Conservation (phyloP, 2,888 invertebrate species). For the Macroteleia sp. region DNA sequence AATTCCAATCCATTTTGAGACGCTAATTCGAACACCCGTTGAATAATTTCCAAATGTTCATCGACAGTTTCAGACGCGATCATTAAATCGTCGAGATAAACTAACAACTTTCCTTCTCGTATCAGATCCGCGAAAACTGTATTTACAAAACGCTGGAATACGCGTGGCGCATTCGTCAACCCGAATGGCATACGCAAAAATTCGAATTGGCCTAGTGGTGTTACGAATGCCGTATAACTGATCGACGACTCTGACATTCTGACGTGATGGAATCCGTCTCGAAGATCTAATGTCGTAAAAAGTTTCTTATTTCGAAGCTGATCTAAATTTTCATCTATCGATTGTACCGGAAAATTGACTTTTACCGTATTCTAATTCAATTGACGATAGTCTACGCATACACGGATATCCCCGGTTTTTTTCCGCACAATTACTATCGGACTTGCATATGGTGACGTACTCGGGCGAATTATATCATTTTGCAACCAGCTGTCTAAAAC, state of each 20-base stretch:
- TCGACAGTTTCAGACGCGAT: background rate
- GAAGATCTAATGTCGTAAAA: background rate
- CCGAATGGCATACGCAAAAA: slow-evolving; percentile 9
- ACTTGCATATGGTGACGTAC: slow-evolving; percentile 2
- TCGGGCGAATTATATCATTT: background rate
- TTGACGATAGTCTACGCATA: background rate
- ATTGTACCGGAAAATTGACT: background rate
- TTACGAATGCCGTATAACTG: background rate
- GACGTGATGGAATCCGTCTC: background rate
- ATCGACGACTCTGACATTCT: background rate
- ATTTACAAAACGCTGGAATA: background rate
- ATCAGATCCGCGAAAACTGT: slow-evolving; percentile 2
- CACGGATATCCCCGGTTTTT: background rate
- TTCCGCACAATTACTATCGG: background rate
- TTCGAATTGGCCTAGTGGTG: background rate
- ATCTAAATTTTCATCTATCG: background rate
- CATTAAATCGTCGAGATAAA: slow-evolving; percentile 8
- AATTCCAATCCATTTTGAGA: background rate
- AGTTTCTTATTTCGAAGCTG: background rate
- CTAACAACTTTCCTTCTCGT: background rate
- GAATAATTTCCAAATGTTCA: background rate
- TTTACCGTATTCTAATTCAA: background rate
- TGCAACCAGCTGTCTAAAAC: background rate
- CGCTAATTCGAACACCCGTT: background rate
- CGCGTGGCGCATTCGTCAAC: slow-evolving; percentile 1